These are phyloP conservation scores for Rhimphoctona megacephalus DNA, from an alignment of 2,888 invertebrate genomes.

Conservation along the genomic window DNA sequence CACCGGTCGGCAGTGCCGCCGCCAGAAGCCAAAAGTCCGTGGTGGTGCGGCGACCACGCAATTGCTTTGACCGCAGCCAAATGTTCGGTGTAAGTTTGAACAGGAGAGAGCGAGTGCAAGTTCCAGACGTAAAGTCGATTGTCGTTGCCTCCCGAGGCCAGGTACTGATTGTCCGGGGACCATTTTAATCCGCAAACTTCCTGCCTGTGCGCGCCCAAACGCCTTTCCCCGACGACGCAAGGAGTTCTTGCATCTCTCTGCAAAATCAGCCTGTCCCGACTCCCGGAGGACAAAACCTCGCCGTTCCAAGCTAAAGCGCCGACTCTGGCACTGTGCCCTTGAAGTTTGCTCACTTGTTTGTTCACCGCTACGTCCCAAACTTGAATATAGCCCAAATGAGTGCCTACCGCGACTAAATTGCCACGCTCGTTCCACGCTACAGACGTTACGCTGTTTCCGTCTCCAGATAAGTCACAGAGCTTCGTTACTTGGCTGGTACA, in stretches of 20 bases:
- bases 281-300: constrained; percentile 98
- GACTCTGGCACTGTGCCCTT: constrained; percentile 96
- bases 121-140: constrained; percentile 98
- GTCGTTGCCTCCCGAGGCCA: constrained; percentile 99
- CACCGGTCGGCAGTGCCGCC: constrained; percentile 99
- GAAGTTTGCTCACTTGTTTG: constrained; percentile 95
- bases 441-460: constrained; percentile 98
- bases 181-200: constrained; percentile 99
- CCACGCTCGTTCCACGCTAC: constrained; percentile 99
- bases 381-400: constrained; percentile 98
- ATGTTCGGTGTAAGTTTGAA: constrained; percentile 98
- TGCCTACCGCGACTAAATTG: constrained; percentile 98
- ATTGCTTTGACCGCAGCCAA: constrained; percentile 99
- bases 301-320: constrained; percentile 99
- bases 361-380: constrained; percentile 99
- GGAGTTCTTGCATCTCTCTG: constrained; percentile 97
- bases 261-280: constrained; percentile 96
- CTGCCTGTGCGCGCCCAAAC: constrained; percentile 96
- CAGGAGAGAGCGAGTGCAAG: constrained; percentile 93
- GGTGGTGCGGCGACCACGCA: constrained; percentile 99
- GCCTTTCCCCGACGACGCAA: constrained; percentile 90
- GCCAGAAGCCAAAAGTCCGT: constrained; percentile 97
- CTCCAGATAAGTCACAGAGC: constrained; percentile 96
- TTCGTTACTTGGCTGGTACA: constrained; percentile 99
- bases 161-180: constrained; percentile 98